Percentiles rank a stretch among this genome's conserved stretches.
Evolutionary conservation across 2,113 vertebrate species (phyloP).

Genomic region (Connochaetes taurinus): DNA sequence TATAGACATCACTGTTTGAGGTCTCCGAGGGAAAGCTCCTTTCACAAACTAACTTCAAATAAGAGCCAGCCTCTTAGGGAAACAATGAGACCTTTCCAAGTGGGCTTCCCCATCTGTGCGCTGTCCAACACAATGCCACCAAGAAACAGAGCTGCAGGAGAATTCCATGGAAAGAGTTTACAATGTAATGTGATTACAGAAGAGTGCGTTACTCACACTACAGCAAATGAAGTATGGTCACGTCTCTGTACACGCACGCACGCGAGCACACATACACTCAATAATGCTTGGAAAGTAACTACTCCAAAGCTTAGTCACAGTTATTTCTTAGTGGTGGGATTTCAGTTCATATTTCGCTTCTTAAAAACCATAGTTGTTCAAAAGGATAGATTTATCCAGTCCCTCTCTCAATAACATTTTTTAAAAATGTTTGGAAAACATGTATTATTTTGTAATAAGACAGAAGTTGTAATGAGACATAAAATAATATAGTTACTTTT

Average conservation of each 20-base stretch:
- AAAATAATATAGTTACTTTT: background rate
- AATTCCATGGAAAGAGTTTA: background rate
- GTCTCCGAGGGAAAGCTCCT: background rate
- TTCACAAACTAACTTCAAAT: background rate
- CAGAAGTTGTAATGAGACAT: background rate
- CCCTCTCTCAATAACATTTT: background rate
- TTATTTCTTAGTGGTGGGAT: background rate
- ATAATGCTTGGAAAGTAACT: background rate
- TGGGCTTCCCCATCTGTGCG: too few relatives aligned
- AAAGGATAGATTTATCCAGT: background rate
- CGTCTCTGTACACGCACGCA: background rate
- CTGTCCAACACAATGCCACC: background rate
- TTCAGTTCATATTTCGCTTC: background rate
- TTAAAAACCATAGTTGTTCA: background rate
- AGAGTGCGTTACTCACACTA: background rate
- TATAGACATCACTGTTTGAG: background rate
- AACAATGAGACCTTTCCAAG: background rate
- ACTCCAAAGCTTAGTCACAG: too few relatives aligned
- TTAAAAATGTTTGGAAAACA: background rate
- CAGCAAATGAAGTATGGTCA: background rate
- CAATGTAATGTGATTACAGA: rapidly evolving
- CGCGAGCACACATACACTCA: rapidly evolving
- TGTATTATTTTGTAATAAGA: background rate
- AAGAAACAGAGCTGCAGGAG: background rate
- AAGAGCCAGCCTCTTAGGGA: background rate